Evolutionary conservation across 2,113 vertebrate species (phyloP).

Genomic region (Psammodynastes pulverulentus): DNA sequence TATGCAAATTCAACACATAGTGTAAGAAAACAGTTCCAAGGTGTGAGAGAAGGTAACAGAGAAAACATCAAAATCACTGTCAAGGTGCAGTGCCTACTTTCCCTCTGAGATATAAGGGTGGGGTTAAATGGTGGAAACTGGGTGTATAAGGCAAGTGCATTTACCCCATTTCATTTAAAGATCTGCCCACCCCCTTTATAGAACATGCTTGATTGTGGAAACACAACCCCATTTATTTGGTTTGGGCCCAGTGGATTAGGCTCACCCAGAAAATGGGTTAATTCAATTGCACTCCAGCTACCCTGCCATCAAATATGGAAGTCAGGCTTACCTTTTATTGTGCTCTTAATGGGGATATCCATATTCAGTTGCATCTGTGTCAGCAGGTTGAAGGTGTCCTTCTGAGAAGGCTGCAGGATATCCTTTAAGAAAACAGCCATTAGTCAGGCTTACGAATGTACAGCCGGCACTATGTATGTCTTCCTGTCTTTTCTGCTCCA

Average conservation of each 20-base stretch:
- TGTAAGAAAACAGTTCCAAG: not conserved
- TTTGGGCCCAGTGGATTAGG: not conserved
- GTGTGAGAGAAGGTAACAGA: not conserved
- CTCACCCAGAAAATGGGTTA: not conserved
- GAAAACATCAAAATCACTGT: not conserved
- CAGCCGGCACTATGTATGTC: accelerated
- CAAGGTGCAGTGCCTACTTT: not conserved
- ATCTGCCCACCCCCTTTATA: not conserved
- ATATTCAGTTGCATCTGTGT: accelerated
- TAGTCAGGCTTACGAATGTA: not conserved
- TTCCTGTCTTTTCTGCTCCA: not conserved
- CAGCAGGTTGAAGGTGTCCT: not conserved
- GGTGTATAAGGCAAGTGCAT: not conserved
- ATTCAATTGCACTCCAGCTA: not conserved
- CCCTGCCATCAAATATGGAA: not conserved
- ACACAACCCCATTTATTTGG: not conserved
- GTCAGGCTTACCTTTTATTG: conserved; percentile 8
- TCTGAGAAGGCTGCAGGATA: conserved; percentile 26
- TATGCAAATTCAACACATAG: not conserved
- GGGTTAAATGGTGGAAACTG: not conserved
- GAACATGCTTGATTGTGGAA: not conserved
- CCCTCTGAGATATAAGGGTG: not conserved
- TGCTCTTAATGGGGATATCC: accelerated
- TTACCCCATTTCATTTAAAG: not conserved
- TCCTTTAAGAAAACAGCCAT: conserved; percentile 31